Evolutionary conservation across 35 echinoderm and acorn worm species (phyloP), one percentile per base, ranked within the genome.

Genomic region (Antedon bifida): DNA sequence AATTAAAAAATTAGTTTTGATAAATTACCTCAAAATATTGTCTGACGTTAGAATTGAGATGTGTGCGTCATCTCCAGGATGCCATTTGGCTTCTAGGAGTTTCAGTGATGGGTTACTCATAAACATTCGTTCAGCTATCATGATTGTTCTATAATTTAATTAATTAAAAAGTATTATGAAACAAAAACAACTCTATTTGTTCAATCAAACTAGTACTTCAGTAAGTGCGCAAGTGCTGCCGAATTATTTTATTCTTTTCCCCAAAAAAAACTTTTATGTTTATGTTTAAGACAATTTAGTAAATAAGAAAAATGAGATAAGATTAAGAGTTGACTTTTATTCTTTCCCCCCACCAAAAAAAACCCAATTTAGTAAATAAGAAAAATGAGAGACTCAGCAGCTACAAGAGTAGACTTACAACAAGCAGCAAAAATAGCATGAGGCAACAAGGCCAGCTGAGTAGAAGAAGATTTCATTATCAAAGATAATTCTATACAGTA

Each of bases 51-150:
- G 85, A 16, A 97, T 34, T 11, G 89, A 77, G 26, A 97, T 34
- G 87, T 97, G 94, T 23, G 64, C 84, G 0, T 88, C 85, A 81
- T 90, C 90, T 5, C 90, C 94, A 78, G 94, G 94, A 45, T 97
- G 85, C 94, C 94, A 97, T 29, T 82, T 82, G 34, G 87, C 91
- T 78, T 99, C 85, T 16, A 99, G 88, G 17, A 99, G 74, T 32
- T 86, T 73, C 11, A 92, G 17, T 38, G 95, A 90, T 31, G 86
- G 78, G 42, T 88, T 92, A 33, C 91, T 84, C 26, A 81, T 90
- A 79, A 99, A 92, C 82, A 99, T 88, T 39, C 95, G 82, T 88
- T 99, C 95, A 79, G 95, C 95, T 31, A 99, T 78, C 23, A 83
- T 75, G 29, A 79, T 85, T 32, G 91, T 91, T 73, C 95, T 99